Conservation (phyloP, 2,888 invertebrate species). For the Stenolophus ochropezus region DNA sequence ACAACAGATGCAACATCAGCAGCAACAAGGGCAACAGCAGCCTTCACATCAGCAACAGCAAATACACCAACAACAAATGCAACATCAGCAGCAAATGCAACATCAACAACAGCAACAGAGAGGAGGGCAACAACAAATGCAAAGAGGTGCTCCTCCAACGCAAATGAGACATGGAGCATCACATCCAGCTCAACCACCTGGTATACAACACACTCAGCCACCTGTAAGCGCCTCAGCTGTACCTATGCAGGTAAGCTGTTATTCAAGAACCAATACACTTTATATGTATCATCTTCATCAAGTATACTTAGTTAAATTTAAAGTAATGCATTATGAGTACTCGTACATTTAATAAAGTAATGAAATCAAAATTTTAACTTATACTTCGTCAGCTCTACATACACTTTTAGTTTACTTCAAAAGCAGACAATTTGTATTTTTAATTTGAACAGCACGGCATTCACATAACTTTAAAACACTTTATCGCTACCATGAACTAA, state of each 20-base stretch:
- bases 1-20: conserved; percentile 69
- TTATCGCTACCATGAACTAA: too few relatives aligned
- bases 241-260: conserved; percentile 59
- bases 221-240: conserved; percentile 5
- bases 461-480: too few relatives aligned
- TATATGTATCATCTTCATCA: too few relatives aligned
- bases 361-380: too few relatives aligned
- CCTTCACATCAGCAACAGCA: conserved; percentile 60
- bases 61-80: conserved; percentile 65
- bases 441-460: too few relatives aligned
- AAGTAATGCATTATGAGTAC: too few relatives aligned
- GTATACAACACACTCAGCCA: conserved; percentile 66
- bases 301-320: too few relatives aligned
- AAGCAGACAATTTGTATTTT: too few relatives aligned
- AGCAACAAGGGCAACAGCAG: conserved; percentile 64
- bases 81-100: conserved; percentile 61
- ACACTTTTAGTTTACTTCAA: too few relatives aligned
- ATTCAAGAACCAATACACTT: too few relatives aligned
- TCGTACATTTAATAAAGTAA: too few relatives aligned
- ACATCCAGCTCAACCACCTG: conserved; percentile 71
- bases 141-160: conserved; percentile 58
- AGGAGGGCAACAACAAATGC: conserved; percentile 69
- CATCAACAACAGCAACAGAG: conserved; percentile 63
- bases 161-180: conserved; percentile 68
- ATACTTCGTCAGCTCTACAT: too few relatives aligned